These are phyloP conservation scores for Schizothorax lantsangensis DNA, from an alignment of 2,797 vertebrate genomes.

Conservation along the genomic window DNA sequence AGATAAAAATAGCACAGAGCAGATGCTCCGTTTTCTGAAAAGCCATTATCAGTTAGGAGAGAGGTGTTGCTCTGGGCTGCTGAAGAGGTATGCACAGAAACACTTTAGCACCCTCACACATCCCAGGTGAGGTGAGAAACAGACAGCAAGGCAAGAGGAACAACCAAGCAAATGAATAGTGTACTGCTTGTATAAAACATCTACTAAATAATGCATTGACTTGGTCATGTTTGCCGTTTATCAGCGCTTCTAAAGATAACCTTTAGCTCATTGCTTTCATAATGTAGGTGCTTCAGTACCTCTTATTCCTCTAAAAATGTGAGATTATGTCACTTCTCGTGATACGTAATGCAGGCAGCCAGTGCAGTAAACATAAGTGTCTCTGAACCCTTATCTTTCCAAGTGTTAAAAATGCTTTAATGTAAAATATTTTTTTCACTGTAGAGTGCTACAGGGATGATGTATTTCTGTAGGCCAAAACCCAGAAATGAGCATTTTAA, in stretches of 20 bases:
- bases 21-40: conserved; percentile 63
- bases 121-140: conserved; percentile 31
- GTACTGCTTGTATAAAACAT: conserved; percentile 13
- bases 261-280: not conserved
- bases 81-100: conserved; percentile 51
- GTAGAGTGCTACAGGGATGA: not conserved
- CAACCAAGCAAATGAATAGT: not conserved
- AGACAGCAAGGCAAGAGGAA: conserved; percentile 15
- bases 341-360: not conserved
- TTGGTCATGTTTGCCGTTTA: conserved; percentile 28
- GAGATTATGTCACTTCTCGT: not conserved
- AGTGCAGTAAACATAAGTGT: not conserved
- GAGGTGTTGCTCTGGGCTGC: conserved; percentile 56
- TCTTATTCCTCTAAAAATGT: not conserved
- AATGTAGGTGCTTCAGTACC: not conserved
- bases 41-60: conserved; percentile 63
- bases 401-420: not conserved
- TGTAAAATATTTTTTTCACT: not conserved
- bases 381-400: not conserved
- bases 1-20: conserved; percentile 61
- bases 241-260: conserved; percentile 30
- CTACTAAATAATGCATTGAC: conserved; percentile 38
- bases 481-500: not conserved
- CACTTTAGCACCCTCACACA: conserved; percentile 52
- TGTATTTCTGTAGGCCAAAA: not conserved